Evolutionary conservation across 2,888 invertebrate genomes (phyloP).

Genomic region (Amblyjoppa proteus): DNA sequence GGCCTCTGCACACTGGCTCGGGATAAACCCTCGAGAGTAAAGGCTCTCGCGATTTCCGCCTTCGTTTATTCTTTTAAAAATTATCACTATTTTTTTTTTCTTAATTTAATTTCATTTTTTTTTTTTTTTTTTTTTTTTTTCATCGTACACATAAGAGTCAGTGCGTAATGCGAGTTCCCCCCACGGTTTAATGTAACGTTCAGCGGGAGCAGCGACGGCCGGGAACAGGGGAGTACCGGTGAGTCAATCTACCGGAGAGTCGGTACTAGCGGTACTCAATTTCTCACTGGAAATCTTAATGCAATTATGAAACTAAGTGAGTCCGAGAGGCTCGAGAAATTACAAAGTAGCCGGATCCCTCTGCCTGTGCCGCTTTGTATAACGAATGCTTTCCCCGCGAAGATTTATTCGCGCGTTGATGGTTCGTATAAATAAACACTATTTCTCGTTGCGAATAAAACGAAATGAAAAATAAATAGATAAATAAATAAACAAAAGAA

Average conservation of each 20-base stretch:
- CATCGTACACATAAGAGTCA: conserved; percentile 9
- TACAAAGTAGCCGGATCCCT: conserved; percentile 32
- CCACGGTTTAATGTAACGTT: conserved; percentile 22
- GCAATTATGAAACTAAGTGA: conserved; percentile 54
- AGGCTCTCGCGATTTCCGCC: conserved; percentile 31
- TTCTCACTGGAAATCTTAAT: conserved; percentile 45
- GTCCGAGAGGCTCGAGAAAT: conserved; percentile 37
- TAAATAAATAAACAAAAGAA: neutral
- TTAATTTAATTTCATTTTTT: neutral
- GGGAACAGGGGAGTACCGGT: conserved; percentile 19
- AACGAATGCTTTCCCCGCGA: conserved; percentile 23
- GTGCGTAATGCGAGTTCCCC: conserved; percentile 8
- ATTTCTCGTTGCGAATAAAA: conserved; percentile 5
- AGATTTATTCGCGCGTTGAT: conserved; percentile 40
- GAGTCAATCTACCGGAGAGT: conserved; percentile 35
- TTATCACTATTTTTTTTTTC: neutral
- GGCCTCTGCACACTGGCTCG: neutral
- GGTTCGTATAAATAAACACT: conserved; percentile 38
- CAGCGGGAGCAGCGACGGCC: neutral
- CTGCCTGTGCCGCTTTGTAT: neutral
- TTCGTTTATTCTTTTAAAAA: conserved; percentile 12
- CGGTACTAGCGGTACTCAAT: conserved; percentile 28
- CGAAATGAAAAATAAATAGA: neutral
- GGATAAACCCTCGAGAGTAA: conserved; percentile 5
- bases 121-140: neutral